phyloP scores from a whole-genome alignment of 2,113 vertebrate species.

The Riparia riparia region DNA sequence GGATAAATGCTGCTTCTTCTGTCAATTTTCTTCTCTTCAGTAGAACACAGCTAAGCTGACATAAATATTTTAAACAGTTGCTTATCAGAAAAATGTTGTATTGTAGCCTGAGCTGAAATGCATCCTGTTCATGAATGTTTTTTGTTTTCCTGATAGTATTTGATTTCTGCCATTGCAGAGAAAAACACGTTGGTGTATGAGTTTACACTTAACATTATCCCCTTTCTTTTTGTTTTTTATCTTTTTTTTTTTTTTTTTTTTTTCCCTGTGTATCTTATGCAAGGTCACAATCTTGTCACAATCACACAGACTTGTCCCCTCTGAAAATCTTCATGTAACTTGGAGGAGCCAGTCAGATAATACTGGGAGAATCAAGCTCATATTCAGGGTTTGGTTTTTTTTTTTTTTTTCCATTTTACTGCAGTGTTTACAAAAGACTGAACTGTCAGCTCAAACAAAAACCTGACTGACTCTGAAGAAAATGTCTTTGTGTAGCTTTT shows the following conservation, averaged over 20 bases:
- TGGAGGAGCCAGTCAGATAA: neutral
- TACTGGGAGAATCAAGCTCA: neutral
- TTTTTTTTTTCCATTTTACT: neutral
- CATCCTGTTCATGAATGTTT: neutral
- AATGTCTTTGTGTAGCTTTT: constrained; percentile 11
- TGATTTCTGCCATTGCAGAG: neutral
- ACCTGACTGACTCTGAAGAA: constrained; percentile 1
- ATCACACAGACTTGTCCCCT: neutral
- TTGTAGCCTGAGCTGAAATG: neutral
- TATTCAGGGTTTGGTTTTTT: neutral
- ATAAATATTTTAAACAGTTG: constrained; percentile 33
- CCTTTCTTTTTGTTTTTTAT: neutral
- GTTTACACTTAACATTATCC: neutral
- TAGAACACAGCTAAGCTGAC: neutral
- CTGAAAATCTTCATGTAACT: constrained; percentile 1
- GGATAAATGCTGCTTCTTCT: neutral
- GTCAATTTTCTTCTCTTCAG: neutral
- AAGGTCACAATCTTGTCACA: too few relatives aligned
- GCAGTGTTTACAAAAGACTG: constrained; percentile 40
- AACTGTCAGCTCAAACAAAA: constrained; percentile 50
- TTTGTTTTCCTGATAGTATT: neutral
- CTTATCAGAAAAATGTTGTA: neutral
- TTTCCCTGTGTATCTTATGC: neutral
- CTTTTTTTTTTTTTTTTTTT: neutral
- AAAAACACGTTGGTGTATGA: neutral